These are phyloP conservation scores for Ameiurus melas DNA, from an alignment of 2,113 vertebrate genomes.

Conservation along the genomic window DNA sequence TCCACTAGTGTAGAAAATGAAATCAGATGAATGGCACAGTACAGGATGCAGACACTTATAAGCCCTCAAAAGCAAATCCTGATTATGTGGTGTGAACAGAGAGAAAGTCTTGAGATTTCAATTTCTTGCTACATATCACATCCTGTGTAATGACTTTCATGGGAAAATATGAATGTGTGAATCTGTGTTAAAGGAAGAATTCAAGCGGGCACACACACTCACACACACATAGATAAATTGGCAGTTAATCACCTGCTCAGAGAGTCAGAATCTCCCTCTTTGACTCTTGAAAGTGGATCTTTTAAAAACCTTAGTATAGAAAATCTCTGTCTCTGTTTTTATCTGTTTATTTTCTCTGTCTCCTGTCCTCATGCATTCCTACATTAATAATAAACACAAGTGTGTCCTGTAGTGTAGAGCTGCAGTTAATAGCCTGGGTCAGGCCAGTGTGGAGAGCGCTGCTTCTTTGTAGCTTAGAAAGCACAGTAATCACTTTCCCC, in stretches of 20 bases:
- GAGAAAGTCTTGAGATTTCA: neutral
- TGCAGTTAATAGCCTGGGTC: neutral
- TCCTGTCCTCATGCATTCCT: conserved; percentile 12
- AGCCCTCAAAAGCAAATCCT: neutral
- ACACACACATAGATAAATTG: neutral
- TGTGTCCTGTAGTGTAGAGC: conserved; percentile 43
- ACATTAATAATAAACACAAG: conserved; percentile 60
- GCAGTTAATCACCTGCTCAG: neutral
- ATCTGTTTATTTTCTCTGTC: neutral
- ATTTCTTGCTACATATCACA: neutral
- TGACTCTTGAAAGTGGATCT: neutral
- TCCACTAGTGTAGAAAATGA: neutral
- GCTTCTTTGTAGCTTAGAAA: conserved; percentile 45
- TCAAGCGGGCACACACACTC: neutral
- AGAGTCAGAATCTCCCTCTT: neutral
- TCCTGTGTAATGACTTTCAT: neutral
- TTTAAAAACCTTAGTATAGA: neutral
- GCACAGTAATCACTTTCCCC: conserved; percentile 64
- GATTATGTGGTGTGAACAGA: neutral
- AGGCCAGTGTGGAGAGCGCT: neutral
- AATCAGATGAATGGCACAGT: neutral
- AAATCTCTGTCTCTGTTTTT: neutral
- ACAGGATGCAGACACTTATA: neutral
- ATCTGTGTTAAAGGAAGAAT: neutral
- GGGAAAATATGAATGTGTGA: neutral